phyloP scores from a whole-genome alignment of 1,140 invertebrate genomes.

The Cyrtorhinus lividipennis region DNA sequence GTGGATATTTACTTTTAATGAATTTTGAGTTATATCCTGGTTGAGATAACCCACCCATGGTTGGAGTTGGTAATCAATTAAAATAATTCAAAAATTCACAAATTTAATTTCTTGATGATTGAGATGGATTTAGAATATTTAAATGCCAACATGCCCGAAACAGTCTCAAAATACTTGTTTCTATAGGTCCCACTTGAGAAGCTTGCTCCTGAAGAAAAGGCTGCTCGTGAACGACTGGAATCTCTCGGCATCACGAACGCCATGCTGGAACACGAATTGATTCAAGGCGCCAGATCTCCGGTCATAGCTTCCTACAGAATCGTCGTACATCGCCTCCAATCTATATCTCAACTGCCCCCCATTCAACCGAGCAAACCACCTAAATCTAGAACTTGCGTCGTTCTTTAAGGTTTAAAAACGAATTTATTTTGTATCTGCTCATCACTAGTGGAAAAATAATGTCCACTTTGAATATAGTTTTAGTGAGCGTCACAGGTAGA shows the following conservation, averaged over 20 bases:
- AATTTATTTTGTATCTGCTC: not conserved
- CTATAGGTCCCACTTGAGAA: slow-evolving; percentile 16
- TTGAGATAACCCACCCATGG: no score
- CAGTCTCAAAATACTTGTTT: no score
- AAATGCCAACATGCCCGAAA: no score
- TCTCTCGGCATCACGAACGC: slow-evolving; percentile 37
- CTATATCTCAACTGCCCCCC: slow-evolving; percentile 19
- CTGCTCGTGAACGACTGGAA: slow-evolving; percentile 29
- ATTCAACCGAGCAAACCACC: slow-evolving; percentile 17
- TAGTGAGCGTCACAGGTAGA: not conserved
- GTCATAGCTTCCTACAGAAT: slow-evolving; percentile 45
- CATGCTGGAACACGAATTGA: slow-evolving; percentile 33
- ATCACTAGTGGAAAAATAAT: not conserved
- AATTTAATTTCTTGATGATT: no score
- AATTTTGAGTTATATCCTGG: no score
- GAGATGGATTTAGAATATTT: no score
- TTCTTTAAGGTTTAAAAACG: slow-evolving; percentile 15
- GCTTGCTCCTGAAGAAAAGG: slow-evolving; percentile 22
- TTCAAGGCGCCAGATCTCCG: slow-evolving; percentile 35
- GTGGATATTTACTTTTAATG: not conserved
- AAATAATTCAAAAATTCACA: no score
- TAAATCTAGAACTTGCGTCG: slow-evolving; percentile 21
- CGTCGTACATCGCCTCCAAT: slow-evolving; percentile 35
- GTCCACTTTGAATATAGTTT: not conserved
- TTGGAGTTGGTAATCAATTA: no score